phyloP scores from a whole-genome alignment of 2,113 vertebrate genomes.

The Todiramphus chloris region DNA sequence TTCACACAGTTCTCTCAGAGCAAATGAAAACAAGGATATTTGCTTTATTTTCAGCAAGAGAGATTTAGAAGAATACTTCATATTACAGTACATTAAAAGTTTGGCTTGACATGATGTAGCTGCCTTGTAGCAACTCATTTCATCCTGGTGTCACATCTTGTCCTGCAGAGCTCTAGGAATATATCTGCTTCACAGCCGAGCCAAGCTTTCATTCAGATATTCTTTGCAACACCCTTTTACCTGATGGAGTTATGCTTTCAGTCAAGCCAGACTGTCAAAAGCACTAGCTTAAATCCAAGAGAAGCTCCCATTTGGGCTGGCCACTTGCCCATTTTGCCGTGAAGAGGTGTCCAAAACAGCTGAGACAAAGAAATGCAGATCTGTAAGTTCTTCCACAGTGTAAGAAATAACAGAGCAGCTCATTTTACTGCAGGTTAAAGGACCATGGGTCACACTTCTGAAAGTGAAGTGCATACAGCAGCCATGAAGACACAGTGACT shows the following conservation, averaged over 20 bases:
- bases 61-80: neutral
- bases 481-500: neutral
- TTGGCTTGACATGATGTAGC: neutral
- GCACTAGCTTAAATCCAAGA: neutral
- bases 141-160: neutral
- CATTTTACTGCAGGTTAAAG: neutral
- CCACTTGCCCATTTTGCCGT: neutral
- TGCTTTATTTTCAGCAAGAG: neutral
- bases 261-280: neutral
- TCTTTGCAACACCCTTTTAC: neutral
- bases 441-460: neutral
- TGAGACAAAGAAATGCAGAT: neutral
- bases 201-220: neutral
- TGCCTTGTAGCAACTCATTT: neutral
- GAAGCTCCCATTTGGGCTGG: neutral
- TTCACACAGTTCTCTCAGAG: neutral
- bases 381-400: neutral
- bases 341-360: neutral
- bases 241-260: neutral
- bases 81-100: neutral
- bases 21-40: neutral
- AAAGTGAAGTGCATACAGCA: neutral
- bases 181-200: neutral
- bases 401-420: neutral
- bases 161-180: constrained; percentile 5